Conservation (phyloP, 2,888 invertebrate species). For the Helobdella robusta region DNA sequence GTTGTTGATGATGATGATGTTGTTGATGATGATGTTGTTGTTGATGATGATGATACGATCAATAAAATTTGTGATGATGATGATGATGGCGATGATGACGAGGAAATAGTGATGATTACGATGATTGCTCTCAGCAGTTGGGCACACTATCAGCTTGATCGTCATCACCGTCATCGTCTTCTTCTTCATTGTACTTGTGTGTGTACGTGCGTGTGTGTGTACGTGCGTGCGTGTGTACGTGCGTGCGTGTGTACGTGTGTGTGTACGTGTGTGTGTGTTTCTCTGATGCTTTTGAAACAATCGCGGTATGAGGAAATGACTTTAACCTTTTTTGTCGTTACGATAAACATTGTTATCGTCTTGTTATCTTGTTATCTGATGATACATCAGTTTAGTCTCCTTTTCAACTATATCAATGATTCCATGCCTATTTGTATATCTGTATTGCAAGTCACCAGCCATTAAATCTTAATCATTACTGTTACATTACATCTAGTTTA, state of each 20-base stretch:
- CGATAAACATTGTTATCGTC: too few species aligned
- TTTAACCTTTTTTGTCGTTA: not conserved
- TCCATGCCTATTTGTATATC: too few species aligned
- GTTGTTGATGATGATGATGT: too few species aligned
- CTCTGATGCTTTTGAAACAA: not conserved
- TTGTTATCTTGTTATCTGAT: too few species aligned
- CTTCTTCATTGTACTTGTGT: not conserved
- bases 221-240: not conserved
- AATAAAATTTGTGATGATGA: not conserved
- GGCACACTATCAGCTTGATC: not conserved
- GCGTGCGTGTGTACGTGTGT: constrained; percentile 1
- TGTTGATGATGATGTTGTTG: too few species aligned
- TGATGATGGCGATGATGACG: not conserved
- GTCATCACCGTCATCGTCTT: constrained; percentile 1
- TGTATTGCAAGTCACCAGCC: too few species aligned
- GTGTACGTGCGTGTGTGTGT: constrained; percentile 1
- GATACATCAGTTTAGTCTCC: too few species aligned
- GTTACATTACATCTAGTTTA: too few species aligned
- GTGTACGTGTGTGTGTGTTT: not conserved
- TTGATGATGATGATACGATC: not conserved
- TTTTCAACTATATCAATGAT: too few species aligned
- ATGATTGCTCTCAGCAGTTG: too few species aligned
- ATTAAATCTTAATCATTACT: too few species aligned
- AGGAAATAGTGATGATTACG: too few species aligned
- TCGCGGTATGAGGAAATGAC: not conserved